Evolutionary conservation across 2,888 invertebrate species (phyloP), one percentile per base, ranked within the genome.

Genomic region (Exephanes ischioxanthus): DNA sequence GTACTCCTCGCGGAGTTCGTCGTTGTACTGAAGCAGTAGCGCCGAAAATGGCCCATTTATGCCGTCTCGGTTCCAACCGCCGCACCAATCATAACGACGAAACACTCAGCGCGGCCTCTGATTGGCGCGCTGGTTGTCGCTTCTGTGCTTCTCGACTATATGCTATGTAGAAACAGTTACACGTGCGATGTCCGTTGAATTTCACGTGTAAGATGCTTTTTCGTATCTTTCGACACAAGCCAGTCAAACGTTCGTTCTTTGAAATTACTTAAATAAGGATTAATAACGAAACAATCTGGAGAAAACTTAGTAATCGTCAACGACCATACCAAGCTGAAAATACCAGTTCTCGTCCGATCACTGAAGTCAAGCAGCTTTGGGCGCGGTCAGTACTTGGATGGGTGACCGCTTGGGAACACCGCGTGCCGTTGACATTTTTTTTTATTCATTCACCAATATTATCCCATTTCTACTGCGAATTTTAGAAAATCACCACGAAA

Each of bases 331-430:
- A 71, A 19, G 71, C 71, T 80, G 80, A 70, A 58, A 70, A 7
- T 41, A 63, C 61, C 63, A 73, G 83, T 83, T 79, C 83, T 79
- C 84, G 77, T 84, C 68, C 72, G 84, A 84, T 81, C 84, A 84
- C 72, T 81, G 84, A 84, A 85, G 84, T 80, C 53, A 84, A 84
- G 83, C 84, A 84, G 76, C 75, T 41, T 81, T 82, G 85, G 77
- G 85, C 81, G 78, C 77, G 85, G 85, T 82, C 68, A 79, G 85
- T 82, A 85, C 85, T 85, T 85, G 85, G 85, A 85, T 85, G 83
- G 85, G 85, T 85, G 85, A 85, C 85, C 83, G 83, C 85, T 85
- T 85, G 85, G 82, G 79, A 83, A 83, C 83, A 85, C 80, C 85
- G 79, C 80, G 85, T 85, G 85, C 61, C 83, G 79, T 85, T 85